Evolutionary conservation across 1,140 invertebrate species (phyloP).

Genomic region (Zaprionus camerounensis): DNA sequence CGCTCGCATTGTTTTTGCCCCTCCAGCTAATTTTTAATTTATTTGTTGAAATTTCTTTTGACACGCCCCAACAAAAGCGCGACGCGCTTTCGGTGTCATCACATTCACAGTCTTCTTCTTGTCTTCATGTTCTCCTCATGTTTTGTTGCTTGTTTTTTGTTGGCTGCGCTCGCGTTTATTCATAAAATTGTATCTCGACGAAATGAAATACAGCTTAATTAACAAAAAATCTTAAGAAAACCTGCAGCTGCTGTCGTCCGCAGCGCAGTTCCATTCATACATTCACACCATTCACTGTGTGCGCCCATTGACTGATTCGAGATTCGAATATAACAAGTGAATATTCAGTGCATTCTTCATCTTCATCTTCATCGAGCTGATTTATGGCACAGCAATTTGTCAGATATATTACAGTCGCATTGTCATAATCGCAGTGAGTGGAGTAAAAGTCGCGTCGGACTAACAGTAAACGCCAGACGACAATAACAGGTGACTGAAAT

Average conservation of each 20-base stretch:
- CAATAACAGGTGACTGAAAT: constrained; percentile 56
- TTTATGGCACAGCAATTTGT: constrained; percentile 65
- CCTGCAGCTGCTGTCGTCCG: constrained; percentile 48
- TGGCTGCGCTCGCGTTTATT: constrained; percentile 63
- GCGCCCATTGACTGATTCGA: constrained; percentile 8
- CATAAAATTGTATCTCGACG: constrained; percentile 65
- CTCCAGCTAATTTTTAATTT: constrained; percentile 56
- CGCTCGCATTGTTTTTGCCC: constrained; percentile 18
- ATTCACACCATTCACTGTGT: constrained; percentile 45
- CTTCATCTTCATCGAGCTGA: constrained; percentile 25
- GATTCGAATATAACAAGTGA: constrained; percentile 37
- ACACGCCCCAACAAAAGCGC: constrained; percentile 72
- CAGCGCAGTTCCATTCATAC: constrained; percentile 77
- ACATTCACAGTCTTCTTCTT: constrained; percentile 43
- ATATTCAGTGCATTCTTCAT: constrained; percentile 35
- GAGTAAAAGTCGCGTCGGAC: constrained; percentile 38
- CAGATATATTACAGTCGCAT: constrained; percentile 34
- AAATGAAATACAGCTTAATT: constrained; percentile 79
- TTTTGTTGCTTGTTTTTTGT: constrained; percentile 12
- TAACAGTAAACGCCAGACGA: constrained; percentile 60
- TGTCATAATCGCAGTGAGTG: constrained; percentile 52
- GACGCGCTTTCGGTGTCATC: constrained; percentile 69
- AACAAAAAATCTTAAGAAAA: constrained; percentile 77
- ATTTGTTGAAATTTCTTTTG: constrained; percentile 76
- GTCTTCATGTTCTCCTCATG: constrained; percentile 29